Base-by-base conservation (phyloP, 2,797 vertebrate genomes). In the Dermochelys coriacea region DNA sequence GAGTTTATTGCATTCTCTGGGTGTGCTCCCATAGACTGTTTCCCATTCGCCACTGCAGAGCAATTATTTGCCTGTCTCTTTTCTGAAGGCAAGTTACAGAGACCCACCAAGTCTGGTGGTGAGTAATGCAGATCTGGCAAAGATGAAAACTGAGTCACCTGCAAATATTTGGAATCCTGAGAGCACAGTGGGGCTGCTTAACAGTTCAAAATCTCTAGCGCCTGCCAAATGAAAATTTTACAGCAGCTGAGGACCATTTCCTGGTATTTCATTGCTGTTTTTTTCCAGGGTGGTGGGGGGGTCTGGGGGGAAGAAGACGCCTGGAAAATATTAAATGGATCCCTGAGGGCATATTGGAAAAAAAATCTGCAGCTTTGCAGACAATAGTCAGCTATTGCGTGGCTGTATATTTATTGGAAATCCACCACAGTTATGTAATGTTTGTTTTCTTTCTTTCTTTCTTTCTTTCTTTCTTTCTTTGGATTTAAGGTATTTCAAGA, bases 241-340 rank as follows among this genome's bases (percentile, higher is more conserved):
- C 84, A 1, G 18, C 92, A 95, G 91, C 89, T 82, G 84, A 95
- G 82, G 90, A 92, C 88, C 77, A 94, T 97, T 97, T 97, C 96
- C 95, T 98, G 91, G 31, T 91, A 95, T 95, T 97, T 95, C 96
- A 80, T 68, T 91, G 91, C 87, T 91, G 80, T 4, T 80, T 93
- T 95, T 92, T 29, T 54, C 21, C 37, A 75, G 47, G 87, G 77
- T 41, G 79, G 80, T 82, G 1, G 4, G 34, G 12, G 54, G 25
- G 29, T 54, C 55, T 2, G 49, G 49, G 12, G 12, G 54, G 41
- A 41, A 41, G 41, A 41, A 41, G 41, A 47, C 79, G 71, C 89
- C 96, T 97, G 96, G 95, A 96, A 95, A 96, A 93, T 85, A 96
- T 93, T 95, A 97, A 95, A 94, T 85, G 89, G 29, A 85, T 47